phyloP scores from a whole-genome alignment of 1,140 invertebrate species.

The Zaprionus capensis region DNA sequence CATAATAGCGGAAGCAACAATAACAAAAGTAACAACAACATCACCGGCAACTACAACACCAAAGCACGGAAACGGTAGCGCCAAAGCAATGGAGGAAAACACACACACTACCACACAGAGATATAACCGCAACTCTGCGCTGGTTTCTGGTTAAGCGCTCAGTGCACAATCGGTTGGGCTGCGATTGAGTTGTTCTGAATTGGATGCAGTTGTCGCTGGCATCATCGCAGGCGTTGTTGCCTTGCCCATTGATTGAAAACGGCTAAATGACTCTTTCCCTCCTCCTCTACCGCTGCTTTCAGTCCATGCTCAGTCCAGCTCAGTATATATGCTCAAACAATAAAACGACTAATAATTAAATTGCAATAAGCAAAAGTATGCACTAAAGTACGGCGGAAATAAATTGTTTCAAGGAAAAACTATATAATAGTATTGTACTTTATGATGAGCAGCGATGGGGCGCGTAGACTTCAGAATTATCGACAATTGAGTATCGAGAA shows the following conservation, averaged over 20 bases:
- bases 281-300: background rate
- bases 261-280: background rate
- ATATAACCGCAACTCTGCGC: constrained; percentile 31
- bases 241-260: constrained; percentile 37
- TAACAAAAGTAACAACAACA: constrained; percentile 25
- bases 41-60: constrained; percentile 16
- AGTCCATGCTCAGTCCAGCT: background rate
- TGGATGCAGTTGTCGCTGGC: constrained; percentile 15
- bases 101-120: constrained; percentile 2
- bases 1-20: constrained; percentile 39
- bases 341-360: constrained; percentile 14
- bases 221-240: background rate
- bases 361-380: background rate
- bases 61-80: constrained; percentile 5
- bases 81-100: constrained; percentile 13
- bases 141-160: constrained; percentile 31
- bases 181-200: constrained; percentile 31
- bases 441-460: too few species aligned
- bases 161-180: constrained; percentile 28
- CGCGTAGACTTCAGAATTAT: too few species aligned
- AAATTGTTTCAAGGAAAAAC: too few species aligned
- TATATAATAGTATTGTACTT: background rate
- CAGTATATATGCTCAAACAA: constrained; percentile 2
- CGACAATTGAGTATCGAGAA: too few species aligned
- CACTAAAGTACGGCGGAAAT: background rate